Evolutionary conservation across 1,140 invertebrate species (phyloP).

Genomic region (Hirudo medicinalis): DNA sequence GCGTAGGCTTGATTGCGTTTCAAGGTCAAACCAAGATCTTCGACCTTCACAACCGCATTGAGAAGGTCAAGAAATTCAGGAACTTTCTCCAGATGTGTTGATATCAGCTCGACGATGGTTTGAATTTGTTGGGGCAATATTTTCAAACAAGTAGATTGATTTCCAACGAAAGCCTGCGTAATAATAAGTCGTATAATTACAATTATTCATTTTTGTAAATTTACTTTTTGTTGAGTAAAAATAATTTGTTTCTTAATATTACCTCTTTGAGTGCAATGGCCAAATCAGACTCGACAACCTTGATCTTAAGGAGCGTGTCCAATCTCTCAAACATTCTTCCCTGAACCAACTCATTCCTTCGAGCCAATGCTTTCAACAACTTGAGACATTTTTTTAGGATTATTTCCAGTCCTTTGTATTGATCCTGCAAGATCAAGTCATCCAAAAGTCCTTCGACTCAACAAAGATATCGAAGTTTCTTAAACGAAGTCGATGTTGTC

Average conservation of each 20-base stretch:
- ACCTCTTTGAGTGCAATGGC: constrained; percentile 36
- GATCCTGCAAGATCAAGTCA: constrained; percentile 27
- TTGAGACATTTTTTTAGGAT: constrained; percentile 33
- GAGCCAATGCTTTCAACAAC: constrained; percentile 31
- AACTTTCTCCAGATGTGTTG: constrained; percentile 21
- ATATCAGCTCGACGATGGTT: constrained; percentile 22
- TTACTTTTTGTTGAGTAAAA: not conserved
- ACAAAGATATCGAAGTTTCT: not conserved
- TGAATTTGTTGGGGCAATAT: constrained; percentile 24
- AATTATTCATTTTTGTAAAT: no score
- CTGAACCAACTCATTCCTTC: constrained; percentile 33
- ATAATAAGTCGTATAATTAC: constrained; percentile 1
- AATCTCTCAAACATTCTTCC: constrained; percentile 35
- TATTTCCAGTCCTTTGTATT: constrained; percentile 30
- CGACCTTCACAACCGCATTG: constrained; percentile 25
- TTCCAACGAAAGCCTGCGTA: constrained; percentile 22
- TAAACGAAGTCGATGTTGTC: not conserved
- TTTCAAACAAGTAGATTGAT: constrained; percentile 24
- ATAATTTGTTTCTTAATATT: constrained; percentile 2
- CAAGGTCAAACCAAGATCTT: constrained; percentile 23
- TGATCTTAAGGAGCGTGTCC: constrained; percentile 31
- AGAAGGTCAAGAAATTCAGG: constrained; percentile 26
- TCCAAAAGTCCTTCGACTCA: not conserved
- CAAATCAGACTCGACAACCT: constrained; percentile 32
- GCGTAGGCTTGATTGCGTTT: constrained; percentile 25